A percentile compares a stretch with the other conserved stretches of the same genome.
Conservation (phyloP, 30 jellyfish, hydroid and myxozoan species). For the Turritopsis rubra region DNA sequence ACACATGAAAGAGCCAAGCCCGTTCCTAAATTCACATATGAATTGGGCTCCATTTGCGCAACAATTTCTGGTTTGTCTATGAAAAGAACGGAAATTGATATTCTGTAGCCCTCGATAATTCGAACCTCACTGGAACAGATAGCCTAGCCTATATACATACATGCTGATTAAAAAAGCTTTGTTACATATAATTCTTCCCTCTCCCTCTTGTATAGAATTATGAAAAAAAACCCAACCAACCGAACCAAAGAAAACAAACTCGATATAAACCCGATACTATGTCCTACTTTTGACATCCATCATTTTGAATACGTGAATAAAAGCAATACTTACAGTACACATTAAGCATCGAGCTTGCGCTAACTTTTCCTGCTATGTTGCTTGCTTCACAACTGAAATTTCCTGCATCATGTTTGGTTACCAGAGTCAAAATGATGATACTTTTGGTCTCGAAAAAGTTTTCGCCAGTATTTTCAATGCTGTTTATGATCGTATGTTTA, state of each 20-base stretch:
- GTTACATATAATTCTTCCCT: too few species aligned
- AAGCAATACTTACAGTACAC: constrained; percentile 20
- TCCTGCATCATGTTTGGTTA: constrained; percentile 27
- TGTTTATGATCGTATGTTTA: constrained; percentile 6
- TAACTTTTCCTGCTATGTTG: constrained; percentile 13
- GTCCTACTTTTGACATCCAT: too few species aligned
- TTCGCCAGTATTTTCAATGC: not conserved
- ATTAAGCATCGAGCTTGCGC: not conserved
- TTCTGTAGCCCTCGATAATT: too few species aligned
- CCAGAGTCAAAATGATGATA: not conserved
- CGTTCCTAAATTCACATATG: not conserved
- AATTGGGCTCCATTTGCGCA: constrained; percentile 5
- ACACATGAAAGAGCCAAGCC: not conserved
- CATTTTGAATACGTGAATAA: too few species aligned
- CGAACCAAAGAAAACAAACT: too few species aligned
- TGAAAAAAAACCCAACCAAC: too few species aligned
- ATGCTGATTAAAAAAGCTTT: too few species aligned
- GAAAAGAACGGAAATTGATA: not conserved
- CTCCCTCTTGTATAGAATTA: too few species aligned
- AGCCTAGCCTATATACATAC: too few species aligned
- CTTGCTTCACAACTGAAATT: constrained; percentile 27
- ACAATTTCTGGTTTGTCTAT: constrained; percentile 3
- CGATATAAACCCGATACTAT: too few species aligned
- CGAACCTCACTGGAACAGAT: too few species aligned
- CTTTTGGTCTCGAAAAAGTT: constrained; percentile 16